Base-by-base conservation (phyloP, 2,888 invertebrate genomes). In the Vanessa cardui region DNA sequence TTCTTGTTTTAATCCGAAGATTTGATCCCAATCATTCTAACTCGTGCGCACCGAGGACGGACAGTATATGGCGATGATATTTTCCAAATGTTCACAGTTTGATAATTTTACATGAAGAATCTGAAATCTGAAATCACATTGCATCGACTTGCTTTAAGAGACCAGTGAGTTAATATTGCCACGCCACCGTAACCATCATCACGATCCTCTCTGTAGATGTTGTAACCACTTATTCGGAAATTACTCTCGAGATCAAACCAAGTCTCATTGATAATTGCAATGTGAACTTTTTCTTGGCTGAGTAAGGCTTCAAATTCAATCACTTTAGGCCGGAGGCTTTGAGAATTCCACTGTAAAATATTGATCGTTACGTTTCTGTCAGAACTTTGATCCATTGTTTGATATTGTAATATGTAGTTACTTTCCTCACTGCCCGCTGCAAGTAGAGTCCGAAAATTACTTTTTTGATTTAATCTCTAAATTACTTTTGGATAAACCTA, bases 141-240 rank as follows among this genome's bases (percentile, higher is more conserved):
- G 39, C 16, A 21, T 8, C 46, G 1, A 50, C 46, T 50, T 20
- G 59, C 20, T 60, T 66, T 56, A 4, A 74, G 44, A 8, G 73
- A 72, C 21, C 49, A 58, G 54, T 73, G 70, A 15, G 33, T 20
- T 8, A 75, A 0, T 9, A 72, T 63, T 6, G 70, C 72, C 7
- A 75, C 70, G 8, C 74, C 72, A 6, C 71, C 70, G 46, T 68
- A 71, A 8, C 50, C 47, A 50, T 72, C 71, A 18, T 5, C 3
- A 15, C 72, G 44, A 26, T 73, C 72, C 0, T 62, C 26, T 64
- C 71, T 64, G 18, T 21, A 72, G 45, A 72, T 45, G 58, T 68
- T 66, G 62, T 71, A 72, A 1, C 50, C 63, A n/a, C 54, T 67
- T 12, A 73, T 18, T 0, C 69, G 66, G 1, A 50, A 50, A 50